A percentile compares a stretch with the other conserved stretches of the same genome.
Evolutionary conservation across 2,888 invertebrate genomes (phyloP).

Genomic region (Napeogenes inachia): DNA sequence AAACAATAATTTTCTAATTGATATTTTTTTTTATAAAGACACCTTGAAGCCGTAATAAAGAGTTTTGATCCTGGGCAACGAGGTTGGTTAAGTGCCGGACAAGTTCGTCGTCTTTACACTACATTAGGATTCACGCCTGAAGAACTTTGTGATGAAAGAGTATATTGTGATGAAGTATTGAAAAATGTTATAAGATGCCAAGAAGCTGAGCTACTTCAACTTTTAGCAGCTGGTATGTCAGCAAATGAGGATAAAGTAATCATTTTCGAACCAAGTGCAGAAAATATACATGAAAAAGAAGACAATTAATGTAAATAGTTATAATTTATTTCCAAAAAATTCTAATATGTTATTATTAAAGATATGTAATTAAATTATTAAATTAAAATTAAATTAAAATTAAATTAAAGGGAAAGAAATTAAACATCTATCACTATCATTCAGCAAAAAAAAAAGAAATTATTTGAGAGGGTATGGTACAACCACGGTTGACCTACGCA

Average conservation of each 20-base stretch:
- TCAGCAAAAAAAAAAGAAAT: too few relatives aligned
- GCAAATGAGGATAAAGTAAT: constrained; percentile 11
- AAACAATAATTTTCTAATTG: background rate
- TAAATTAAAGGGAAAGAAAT: too few relatives aligned
- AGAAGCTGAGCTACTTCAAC: constrained; percentile 48
- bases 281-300: background rate
- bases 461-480: too few relatives aligned
- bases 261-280: background rate
- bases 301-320: too few relatives aligned
- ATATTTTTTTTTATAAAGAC: constrained; percentile 40
- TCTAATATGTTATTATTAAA: too few relatives aligned
- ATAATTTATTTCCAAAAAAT: too few relatives aligned
- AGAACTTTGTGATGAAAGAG: constrained; percentile 41
- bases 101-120: constrained; percentile 52
- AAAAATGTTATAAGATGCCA: constrained; percentile 43
- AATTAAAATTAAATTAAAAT: too few relatives aligned
- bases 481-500: too few relatives aligned
- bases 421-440: too few relatives aligned
- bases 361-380: too few relatives aligned
- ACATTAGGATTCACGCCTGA: constrained; percentile 52
- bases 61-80: constrained; percentile 67
- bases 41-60: constrained; percentile 58
- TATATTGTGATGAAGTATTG: constrained; percentile 43
- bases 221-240: constrained; percentile 46
- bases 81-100: constrained; percentile 62